These are phyloP conservation scores for Meliscaeva auricollis DNA, from an alignment of 2,888 invertebrate species.

Conservation along the genomic window DNA sequence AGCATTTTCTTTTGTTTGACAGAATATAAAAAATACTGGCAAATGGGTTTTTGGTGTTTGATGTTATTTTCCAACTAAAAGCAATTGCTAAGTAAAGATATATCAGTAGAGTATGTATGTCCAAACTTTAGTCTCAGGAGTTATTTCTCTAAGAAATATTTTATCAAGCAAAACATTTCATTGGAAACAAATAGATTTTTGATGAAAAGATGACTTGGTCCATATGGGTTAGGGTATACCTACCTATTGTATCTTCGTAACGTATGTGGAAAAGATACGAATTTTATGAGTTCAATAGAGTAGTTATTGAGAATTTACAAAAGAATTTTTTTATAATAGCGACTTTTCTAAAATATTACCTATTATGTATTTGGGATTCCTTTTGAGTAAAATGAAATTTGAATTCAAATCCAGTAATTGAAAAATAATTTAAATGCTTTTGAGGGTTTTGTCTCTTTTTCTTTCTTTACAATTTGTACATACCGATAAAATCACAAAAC, in stretches of 20 bases:
- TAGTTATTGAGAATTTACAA: neutral
- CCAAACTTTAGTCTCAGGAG: neutral
- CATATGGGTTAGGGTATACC: no score
- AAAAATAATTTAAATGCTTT: no score
- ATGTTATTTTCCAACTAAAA: neutral
- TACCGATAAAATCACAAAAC: no score
- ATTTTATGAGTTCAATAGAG: neutral
- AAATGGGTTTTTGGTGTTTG: conserved; percentile 13
- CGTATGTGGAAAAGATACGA: neutral
- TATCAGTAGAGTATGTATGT: neutral
- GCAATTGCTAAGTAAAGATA: neutral
- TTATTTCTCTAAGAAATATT: neutral
- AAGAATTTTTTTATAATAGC: neutral
- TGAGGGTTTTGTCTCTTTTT: no score
- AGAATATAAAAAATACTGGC: neutral
- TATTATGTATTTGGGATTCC: no score
- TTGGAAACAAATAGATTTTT: neutral
- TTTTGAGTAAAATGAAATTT: no score
- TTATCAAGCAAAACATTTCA: neutral
- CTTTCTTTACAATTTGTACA: no score
- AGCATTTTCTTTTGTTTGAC: neutral
- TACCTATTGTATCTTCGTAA: no score
- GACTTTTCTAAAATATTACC: no score
- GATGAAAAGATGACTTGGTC: neutral
- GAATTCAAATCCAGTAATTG: no score